Base-by-base conservation (phyloP, 2,113 vertebrate species). In the Vimba vimba region DNA sequence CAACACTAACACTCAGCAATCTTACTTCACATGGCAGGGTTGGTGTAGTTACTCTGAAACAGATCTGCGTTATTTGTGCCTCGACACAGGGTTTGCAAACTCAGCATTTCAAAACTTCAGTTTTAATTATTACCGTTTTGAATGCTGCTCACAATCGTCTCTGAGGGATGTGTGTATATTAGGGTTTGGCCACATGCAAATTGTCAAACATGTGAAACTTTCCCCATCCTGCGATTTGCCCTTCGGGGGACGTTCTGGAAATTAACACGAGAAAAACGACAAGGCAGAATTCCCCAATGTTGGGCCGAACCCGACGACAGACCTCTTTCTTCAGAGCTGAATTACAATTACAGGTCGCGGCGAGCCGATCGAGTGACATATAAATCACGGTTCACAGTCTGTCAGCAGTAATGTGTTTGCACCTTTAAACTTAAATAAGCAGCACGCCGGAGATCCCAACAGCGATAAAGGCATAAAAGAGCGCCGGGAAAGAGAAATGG, bases 321-420 rank as follows among this genome's bases (percentile, higher is more conserved):
- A 39, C 88, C 86, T 88, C 89, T 88, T 86, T 88, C 87, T 66
- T 86, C 91, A 57, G 86, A 50, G 81, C 89, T 88, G 90, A 88
- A 92, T 93, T 92, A 90, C 82, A 91, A 86, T 88, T 92, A 90
- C 91, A 92, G 92, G 91, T 89, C 36, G 83, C 59, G 88, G 88
- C 89, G 43, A 39, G 69, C 85, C 73, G 85, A 84, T 87, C 43
- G 86, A 91, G 73, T 47, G 64, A 62, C 79, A 66, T 50, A 93
- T 94, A 93, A 94, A 94, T 95, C 93, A 93, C 87, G 85, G 88
- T 91, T 92, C 91, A 90, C 90, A 87, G 88, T 93, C 89, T 93
- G 93, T 93, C 93, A 93, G 79, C 39, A 82, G 87, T 91, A 91
- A 93, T 91, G 91, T 86, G 90, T 83, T 89, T 27, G 84, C 19